Evolutionary conservation across 2,888 invertebrate species (phyloP).

Genomic region (Dioctria rufipes): DNA sequence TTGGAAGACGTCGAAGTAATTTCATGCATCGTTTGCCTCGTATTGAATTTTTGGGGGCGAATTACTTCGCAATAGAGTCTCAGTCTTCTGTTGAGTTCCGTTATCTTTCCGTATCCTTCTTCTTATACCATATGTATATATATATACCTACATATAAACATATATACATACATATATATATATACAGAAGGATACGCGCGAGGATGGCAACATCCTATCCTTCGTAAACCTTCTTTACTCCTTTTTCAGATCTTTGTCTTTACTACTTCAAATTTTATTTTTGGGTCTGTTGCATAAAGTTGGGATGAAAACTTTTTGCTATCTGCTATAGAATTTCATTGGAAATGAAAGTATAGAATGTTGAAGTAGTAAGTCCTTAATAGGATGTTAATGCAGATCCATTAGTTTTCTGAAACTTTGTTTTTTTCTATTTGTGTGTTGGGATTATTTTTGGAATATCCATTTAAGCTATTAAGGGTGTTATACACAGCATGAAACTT

Average conservation of each 20-base stretch:
- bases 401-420: constrained; percentile 29
- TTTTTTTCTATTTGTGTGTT: constrained; percentile 34
- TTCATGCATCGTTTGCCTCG: constrained; percentile 56
- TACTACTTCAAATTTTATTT: constrained; percentile 9
- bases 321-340: constrained; percentile 1
- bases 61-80: constrained; percentile 18
- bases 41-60: constrained; percentile 53
- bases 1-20: constrained; percentile 55
- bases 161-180: too few relatives aligned
- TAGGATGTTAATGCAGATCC: constrained; percentile 46
- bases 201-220: constrained; percentile 3
- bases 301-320: constrained; percentile 30
- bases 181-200: background rate
- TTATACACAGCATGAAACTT: too few relatives aligned
- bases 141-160: too few relatives aligned
- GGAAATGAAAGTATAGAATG: background rate
- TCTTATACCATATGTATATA: background rate
- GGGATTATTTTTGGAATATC: constrained; percentile 5
- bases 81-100: background rate
- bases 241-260: background rate
- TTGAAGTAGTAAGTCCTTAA: constrained; percentile 15
- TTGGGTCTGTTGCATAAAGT: constrained; percentile 17
- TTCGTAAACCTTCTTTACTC: background rate
- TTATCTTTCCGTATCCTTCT: background rate
- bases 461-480: background rate